A percentile compares a stretch with the other conserved stretches of the same genome.
Evolutionary conservation across 1,140 invertebrate species (phyloP).

Genomic region (Plodia interpunctella): DNA sequence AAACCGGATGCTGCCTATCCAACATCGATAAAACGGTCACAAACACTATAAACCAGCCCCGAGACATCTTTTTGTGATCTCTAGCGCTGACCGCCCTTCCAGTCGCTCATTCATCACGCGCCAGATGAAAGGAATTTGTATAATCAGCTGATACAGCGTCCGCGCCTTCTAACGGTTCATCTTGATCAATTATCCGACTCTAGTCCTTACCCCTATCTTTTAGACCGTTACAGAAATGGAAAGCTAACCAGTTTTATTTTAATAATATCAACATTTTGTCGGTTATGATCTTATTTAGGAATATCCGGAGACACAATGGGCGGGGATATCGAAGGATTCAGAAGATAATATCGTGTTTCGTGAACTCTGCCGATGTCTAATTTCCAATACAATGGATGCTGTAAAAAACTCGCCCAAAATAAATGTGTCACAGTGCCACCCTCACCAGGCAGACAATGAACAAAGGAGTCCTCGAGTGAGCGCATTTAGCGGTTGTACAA

Average conservation of each 20-base stretch:
- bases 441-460: constrained; percentile 66
- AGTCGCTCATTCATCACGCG: constrained; percentile 54
- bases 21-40: constrained; percentile 66
- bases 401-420: constrained; percentile 71
- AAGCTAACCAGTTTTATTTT: constrained; percentile 63
- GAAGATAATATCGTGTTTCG: constrained; percentile 68
- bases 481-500: constrained; percentile 57
- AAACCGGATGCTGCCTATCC: constrained; percentile 71
- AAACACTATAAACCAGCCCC: constrained; percentile 57
- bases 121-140: constrained; percentile 57
- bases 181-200: constrained; percentile 53
- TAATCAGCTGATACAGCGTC: constrained; percentile 60
- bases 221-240: constrained; percentile 58
- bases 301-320: constrained; percentile 45
- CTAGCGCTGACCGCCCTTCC: constrained; percentile 60
- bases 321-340: constrained; percentile 44
- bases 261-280: constrained; percentile 37
- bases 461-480: constrained; percentile 53
- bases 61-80: constrained; percentile 60
- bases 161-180: constrained; percentile 51
- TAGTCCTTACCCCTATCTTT: constrained; percentile 40
- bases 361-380: constrained; percentile 69
- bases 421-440: constrained; percentile 75
- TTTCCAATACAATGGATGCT: constrained; percentile 71
- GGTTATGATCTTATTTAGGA: constrained; percentile 27